A percentile compares a stretch with the other conserved stretches of the same genome.
Conservation (phyloP, 92 coral and sea anemone species). For the Bergia puertoricense region DNA sequence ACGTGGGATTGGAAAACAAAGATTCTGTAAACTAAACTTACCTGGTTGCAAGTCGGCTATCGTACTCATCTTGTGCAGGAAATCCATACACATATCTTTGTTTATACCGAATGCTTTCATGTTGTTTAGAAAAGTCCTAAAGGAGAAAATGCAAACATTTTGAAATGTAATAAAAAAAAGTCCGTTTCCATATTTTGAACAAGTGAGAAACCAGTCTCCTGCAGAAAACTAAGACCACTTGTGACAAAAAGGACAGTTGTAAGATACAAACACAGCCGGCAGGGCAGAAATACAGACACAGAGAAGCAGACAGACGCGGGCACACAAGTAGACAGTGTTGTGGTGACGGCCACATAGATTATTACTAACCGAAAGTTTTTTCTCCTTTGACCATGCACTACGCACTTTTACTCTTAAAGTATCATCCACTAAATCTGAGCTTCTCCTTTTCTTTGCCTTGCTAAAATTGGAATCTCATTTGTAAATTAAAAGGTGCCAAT, state of each 20-base stretch:
- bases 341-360: no score
- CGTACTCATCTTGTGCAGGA: constrained; percentile 95
- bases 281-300: background rate
- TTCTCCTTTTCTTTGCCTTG: no score
- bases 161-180: no score
- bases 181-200: background rate
- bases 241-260: background rate
- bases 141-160: background rate
- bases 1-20: background rate
- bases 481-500: no score
- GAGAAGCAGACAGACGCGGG: no score
- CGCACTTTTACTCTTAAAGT: no score
- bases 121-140: constrained; percentile 88
- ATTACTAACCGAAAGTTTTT: no score
- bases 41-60: constrained; percentile 85
- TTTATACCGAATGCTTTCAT: constrained; percentile 95
- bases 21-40: constrained; percentile 34
- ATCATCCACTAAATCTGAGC: no score
- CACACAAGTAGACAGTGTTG: no score
- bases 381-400: no score
- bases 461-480: no score
- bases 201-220: background rate
- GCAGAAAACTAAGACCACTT: background rate
- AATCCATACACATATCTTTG: constrained; percentile 76
- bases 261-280: background rate